Evolutionary conservation across 2,797 vertebrate species (phyloP).

Genomic region (Pachyuromys duprasi): DNA sequence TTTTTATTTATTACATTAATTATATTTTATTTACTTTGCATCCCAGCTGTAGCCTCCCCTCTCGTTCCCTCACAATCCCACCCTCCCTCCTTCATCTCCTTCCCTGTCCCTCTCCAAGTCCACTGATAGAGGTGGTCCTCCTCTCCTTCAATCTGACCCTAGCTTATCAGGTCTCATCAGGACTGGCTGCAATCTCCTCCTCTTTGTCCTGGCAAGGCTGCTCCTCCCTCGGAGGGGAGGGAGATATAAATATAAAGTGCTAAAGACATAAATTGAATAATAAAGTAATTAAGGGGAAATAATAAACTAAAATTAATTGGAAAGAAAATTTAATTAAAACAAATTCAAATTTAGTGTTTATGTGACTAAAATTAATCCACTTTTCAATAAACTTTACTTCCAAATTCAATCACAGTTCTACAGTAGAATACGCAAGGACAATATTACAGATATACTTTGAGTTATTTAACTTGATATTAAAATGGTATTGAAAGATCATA

Average conservation of each 20-base stretch:
- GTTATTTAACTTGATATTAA: neutral
- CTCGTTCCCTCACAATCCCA: too few relatives aligned
- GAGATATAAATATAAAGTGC: neutral
- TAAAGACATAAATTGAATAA: neutral
- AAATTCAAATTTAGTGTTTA: neutral
- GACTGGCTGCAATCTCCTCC: too few relatives aligned
- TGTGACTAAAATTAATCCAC: neutral
- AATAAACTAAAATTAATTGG: neutral
- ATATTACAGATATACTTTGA: neutral
- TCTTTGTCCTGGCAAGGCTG: too few relatives aligned
- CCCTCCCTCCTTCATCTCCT: too few relatives aligned
- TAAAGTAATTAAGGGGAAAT: neutral
- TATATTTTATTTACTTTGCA: too few relatives aligned
- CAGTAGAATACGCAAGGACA: neutral
- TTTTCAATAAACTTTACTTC: neutral
- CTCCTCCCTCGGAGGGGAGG: too few relatives aligned
- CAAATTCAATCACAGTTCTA: slow-evolving; percentile 28
- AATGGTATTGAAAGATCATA: neutral
- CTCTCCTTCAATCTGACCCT: too few relatives aligned
- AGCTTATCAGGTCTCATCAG: too few relatives aligned
- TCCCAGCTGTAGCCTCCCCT: too few relatives aligned
- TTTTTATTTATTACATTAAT: too few relatives aligned
- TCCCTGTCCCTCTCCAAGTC: too few relatives aligned
- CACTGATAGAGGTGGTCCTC: too few relatives aligned
- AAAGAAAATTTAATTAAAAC: neutral